Evolutionary conservation across 2,113 vertebrate species (phyloP), one percentile per base, ranked within the genome.

Genomic region (Garra rufa): DNA sequence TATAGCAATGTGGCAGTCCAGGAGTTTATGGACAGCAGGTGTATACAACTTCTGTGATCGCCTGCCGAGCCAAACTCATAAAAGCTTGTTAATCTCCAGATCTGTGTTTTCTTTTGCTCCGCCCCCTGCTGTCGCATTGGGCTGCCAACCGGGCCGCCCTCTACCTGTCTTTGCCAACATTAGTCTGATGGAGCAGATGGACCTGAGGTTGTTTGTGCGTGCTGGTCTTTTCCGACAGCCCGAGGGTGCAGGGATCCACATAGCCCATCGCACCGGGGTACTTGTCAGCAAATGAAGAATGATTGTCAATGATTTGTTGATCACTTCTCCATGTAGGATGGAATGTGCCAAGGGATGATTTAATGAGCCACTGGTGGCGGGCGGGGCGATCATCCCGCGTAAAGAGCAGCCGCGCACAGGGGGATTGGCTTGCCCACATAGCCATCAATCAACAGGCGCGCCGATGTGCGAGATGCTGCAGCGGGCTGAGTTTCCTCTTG

Each of bases 11-110:
- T 13, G 57, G 26, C 9, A 21, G 24, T 80, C 38, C 41, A 10
- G 10, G 10, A 14, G 17, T 43, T 61, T 75, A 30, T 81, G 57
- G 57, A 70, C 87, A 87, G 83, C 75, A 74, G 26, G 61, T 87
- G 85, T 87, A 82, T 82, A 65, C 11, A 61, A 75, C 44, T 46
- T 38, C n/a, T 85, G 73, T 80, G 28, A 26, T 71, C 28, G 8
- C 41, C 65, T 70, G 14, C 81, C 52, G 9, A 34, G 76, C 59
- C 70, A 67, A 61, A 81, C 71, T 86, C 57, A 28, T 76, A 83
- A 82, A 81, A 89, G 84, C 89, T 91, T 84, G 91, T 92, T 93
- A 90, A 92, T 92, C 89, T 87, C 85, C 85, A 87, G 85, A 75
- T 75, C 82, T 90, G 63, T 87, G 87, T 89, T 89, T 87, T 86